These are phyloP conservation scores for Panopea generosa DNA, from an alignment of 2,888 invertebrate genomes.

Conservation along the genomic window DNA sequence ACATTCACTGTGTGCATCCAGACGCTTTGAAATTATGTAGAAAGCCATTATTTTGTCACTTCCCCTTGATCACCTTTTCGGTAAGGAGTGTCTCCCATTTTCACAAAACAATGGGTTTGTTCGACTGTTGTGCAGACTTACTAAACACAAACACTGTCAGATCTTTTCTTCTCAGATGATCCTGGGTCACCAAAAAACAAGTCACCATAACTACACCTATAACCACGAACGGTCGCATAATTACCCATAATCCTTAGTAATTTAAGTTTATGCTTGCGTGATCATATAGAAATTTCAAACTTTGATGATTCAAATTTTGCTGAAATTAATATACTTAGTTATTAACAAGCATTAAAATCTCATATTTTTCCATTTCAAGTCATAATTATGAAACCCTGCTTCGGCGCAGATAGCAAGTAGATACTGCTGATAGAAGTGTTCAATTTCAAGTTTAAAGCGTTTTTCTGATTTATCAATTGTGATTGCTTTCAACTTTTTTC, in stretches of 20 bases:
- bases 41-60: too few species aligned
- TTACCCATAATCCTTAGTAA: constrained; percentile 12
- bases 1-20: too few species aligned
- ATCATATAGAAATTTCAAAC: constrained; percentile 22
- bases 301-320: background rate
- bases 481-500: constrained; percentile 12
- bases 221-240: constrained; percentile 17
- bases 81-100: too few species aligned
- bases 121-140: too few species aligned
- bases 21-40: too few species aligned
- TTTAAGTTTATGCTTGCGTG: constrained; percentile 19
- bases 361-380: background rate
- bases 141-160: too few species aligned
- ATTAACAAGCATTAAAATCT: constrained; percentile 1
- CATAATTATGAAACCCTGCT: background rate
- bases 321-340: constrained; percentile 23
- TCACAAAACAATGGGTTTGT: too few species aligned
- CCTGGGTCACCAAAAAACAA: too few species aligned
- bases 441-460: constrained; percentile 29
- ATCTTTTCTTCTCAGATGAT: too few species aligned
- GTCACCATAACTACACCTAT: too few species aligned
- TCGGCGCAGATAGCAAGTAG: too few species aligned
- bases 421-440: background rate
- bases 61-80: too few species aligned
- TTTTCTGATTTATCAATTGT: constrained; percentile 15